phyloP scores from a whole-genome alignment of 2,888 invertebrate genomes.

The Acleris cristana region DNA sequence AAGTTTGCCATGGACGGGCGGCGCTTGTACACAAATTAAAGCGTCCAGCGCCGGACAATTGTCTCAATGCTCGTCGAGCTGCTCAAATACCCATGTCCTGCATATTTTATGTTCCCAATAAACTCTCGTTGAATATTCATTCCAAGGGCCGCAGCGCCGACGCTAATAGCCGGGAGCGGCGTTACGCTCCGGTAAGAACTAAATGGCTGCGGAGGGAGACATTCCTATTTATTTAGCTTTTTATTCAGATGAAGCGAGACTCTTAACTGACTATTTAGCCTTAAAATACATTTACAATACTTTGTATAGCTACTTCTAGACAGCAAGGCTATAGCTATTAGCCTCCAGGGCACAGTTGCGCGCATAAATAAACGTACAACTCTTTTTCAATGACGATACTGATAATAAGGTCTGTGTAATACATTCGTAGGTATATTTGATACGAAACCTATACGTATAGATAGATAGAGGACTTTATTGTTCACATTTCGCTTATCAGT shows the following conservation, averaged over 20 bases:
- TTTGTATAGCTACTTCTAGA: too few species aligned
- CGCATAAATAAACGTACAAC: too few species aligned
- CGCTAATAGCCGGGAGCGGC: slow-evolving; percentile 30
- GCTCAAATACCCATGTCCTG: slow-evolving; percentile 48
- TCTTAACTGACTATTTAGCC: background rate
- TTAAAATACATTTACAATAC: too few species aligned
- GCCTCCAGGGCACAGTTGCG: too few species aligned
- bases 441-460: too few species aligned
- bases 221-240: slow-evolving; percentile 17
- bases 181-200: slow-evolving; percentile 28
- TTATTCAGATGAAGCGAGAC: background rate
- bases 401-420: too few species aligned
- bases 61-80: slow-evolving; percentile 54
- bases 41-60: slow-evolving; percentile 47
- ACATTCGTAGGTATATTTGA: too few species aligned
- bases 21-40: slow-evolving; percentile 55
- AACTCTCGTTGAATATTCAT: slow-evolving; percentile 49
- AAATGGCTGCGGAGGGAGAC: slow-evolving; percentile 22
- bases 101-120: slow-evolving; percentile 49
- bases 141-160: slow-evolving; percentile 12
- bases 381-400: too few species aligned
- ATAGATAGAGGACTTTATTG: too few species aligned
- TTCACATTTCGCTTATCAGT: too few species aligned
- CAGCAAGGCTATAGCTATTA: too few species aligned
- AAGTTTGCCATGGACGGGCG: slow-evolving; percentile 14